These are phyloP conservation scores for Ahaetulla prasina DNA, from an alignment of 2,113 vertebrate species.

Conservation along the genomic window DNA sequence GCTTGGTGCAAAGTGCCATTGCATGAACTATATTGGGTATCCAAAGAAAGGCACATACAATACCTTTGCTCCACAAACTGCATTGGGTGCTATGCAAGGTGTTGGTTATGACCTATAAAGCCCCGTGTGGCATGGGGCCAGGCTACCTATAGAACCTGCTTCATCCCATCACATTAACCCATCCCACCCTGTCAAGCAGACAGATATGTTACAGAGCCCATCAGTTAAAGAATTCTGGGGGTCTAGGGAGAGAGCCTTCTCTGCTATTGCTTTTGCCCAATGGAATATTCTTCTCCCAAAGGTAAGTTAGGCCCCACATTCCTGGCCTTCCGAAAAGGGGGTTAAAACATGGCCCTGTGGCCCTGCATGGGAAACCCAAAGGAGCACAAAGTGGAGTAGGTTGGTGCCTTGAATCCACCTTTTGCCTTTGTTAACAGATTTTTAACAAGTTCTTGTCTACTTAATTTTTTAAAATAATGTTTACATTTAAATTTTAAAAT, in stretches of 20 bases:
- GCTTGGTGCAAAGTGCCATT: not conserved
- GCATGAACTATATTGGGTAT: not conserved
- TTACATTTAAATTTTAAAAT: not conserved
- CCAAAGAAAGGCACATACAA: not conserved
- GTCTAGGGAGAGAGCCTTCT: no score
- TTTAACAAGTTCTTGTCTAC: not conserved
- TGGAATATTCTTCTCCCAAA: not conserved
- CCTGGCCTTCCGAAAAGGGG: not conserved
- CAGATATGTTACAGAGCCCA: not conserved
- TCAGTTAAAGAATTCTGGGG: not conserved
- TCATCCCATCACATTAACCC: not conserved
- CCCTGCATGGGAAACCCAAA: not conserved
- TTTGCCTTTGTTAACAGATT: not conserved
- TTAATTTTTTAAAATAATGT: not conserved
- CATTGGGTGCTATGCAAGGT: not conserved
- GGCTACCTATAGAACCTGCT: not conserved
- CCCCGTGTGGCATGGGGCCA: not conserved
- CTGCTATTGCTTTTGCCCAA: no score
- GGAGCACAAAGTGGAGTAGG: not conserved
- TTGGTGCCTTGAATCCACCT: not conserved
- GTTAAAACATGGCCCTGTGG: not conserved
- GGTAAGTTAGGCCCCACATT: not conserved
- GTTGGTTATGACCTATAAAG: not conserved
- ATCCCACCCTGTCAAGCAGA: not conserved
- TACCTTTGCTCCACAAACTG: not conserved